Evolutionary conservation across 2,113 vertebrate genomes (phyloP).

Genomic region (Gopherus flavomarginatus): DNA sequence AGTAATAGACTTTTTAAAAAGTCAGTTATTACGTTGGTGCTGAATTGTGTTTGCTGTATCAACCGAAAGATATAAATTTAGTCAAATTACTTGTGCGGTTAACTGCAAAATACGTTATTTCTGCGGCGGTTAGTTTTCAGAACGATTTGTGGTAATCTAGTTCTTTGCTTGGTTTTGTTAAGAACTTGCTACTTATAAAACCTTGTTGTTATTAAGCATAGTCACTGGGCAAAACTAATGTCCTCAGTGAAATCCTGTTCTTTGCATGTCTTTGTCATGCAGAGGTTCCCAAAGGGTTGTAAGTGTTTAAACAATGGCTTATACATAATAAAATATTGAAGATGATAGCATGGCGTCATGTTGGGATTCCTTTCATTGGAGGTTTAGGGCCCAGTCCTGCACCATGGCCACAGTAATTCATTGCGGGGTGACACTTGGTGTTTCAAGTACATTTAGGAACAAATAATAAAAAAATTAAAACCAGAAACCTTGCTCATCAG

Average conservation of each 20-base stretch:
- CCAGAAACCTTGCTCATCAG: neutral
- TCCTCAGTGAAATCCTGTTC: rapidly evolving
- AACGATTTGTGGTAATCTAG: neutral
- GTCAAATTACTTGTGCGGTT: constrained; percentile 41
- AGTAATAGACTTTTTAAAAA: constrained; percentile 34
- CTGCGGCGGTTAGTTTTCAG: neutral
- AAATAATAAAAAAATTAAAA: neutral
- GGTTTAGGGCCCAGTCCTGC: neutral
- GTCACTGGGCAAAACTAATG: neutral
- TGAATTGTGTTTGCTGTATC: constrained; percentile 6
- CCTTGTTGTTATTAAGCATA: neutral
- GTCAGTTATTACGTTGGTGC: constrained; percentile 5
- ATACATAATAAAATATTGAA: neutral
- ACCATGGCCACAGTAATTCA: neutral
- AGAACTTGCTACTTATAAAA: neutral
- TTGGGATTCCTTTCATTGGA: neutral
- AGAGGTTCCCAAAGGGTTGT: neutral
- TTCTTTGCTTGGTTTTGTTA: neutral
- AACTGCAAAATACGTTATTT: constrained; percentile 40
- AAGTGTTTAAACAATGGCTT: neutral
- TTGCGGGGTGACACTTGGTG: neutral
- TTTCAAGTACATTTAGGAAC: neutral
- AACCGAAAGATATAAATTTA: constrained; percentile 5
- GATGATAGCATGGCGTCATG: no score
- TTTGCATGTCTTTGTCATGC: neutral